Percentiles rank a stretch among this genome's conserved stretches.
Conservation (phyloP, 2,888 invertebrate species). For the Rutpela maculata region DNA sequence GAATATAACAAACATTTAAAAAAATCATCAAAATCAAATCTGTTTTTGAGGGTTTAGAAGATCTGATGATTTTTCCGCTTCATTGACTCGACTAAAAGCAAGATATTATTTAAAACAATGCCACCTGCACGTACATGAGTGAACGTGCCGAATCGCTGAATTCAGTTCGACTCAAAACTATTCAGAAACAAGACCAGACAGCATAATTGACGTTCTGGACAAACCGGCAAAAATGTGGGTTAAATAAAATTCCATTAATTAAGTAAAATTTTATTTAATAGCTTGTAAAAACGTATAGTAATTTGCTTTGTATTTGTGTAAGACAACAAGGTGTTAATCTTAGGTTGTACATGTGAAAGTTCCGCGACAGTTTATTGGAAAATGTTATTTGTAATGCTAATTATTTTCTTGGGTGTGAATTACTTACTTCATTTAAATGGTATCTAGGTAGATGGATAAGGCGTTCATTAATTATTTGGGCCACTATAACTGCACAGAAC, state of each 20-base stretch:
- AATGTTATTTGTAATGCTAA: slow-evolving; percentile 7
- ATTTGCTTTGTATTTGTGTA: neutral
- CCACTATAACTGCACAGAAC: neutral
- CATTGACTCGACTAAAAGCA: no score
- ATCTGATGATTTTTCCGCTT: no score
- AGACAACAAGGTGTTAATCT: slow-evolving; percentile 2
- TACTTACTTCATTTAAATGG: neutral
- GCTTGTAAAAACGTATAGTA: neutral
- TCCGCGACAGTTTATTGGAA: neutral
- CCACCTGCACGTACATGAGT: no score
- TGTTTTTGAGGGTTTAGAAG: no score
- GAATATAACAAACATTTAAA: no score
- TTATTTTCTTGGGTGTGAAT: slow-evolving; percentile 1
- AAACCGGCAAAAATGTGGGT: neutral
- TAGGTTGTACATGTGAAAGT: slow-evolving; percentile 1
- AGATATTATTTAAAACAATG: no score
- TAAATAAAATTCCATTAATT: neutral
- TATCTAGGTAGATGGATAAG: neutral
- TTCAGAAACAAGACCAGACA: neutral
- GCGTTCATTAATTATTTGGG: neutral
- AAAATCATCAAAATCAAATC: no score
- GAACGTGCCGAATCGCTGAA: neutral
- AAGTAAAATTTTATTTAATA: slow-evolving; percentile 7
- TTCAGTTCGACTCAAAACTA: neutral
- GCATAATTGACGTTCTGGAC: neutral